Evolutionary conservation across 2,888 invertebrate genomes (phyloP).

Genomic region (Cerceris rybyensis): DNA sequence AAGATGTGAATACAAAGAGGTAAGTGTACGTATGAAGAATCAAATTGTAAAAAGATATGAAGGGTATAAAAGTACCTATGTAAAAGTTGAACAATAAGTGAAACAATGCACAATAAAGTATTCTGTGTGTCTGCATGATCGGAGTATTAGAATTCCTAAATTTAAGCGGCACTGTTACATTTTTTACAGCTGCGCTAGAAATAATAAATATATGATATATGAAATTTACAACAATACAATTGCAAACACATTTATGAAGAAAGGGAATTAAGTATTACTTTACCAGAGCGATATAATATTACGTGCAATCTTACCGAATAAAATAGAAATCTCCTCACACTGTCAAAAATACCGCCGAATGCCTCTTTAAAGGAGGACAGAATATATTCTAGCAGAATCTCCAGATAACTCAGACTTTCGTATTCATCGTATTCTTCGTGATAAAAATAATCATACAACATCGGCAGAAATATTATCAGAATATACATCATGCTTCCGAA

Average conservation of each 20-base stretch:
- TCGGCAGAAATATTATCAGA: slow-evolving; percentile 70
- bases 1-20: slow-evolving; percentile 46
- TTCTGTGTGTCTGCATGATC: slow-evolving; percentile 17
- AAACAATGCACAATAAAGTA: slow-evolving; percentile 22
- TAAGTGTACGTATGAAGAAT: slow-evolving; percentile 20
- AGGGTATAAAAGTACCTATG: slow-evolving; percentile 26
- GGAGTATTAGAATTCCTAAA: slow-evolving; percentile 16
- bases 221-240: too few species aligned
- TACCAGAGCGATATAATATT: slow-evolving; percentile 6
- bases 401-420: slow-evolving; percentile 71
- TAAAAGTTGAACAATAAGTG: slow-evolving; percentile 25
- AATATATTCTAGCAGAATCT: slow-evolving; percentile 70
- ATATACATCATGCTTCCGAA: slow-evolving; percentile 72
- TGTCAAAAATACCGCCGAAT: slow-evolving; percentile 69
- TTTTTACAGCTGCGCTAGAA: slow-evolving; percentile 73
- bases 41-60: slow-evolving; percentile 38
- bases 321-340: slow-evolving; percentile 68
- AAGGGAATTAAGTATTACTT: too few species aligned
- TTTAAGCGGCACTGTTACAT: slow-evolving; percentile 60
- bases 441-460: slow-evolving; percentile 73
- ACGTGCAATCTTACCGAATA: slow-evolving; percentile 70
- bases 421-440: slow-evolving; percentile 72
- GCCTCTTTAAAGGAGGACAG: slow-evolving; percentile 75
- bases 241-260: too few species aligned
- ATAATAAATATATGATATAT: slow-evolving; percentile 52